phyloP scores from a whole-genome alignment of 2,113 vertebrate species.

The Oncorhynchus clarkii region DNA sequence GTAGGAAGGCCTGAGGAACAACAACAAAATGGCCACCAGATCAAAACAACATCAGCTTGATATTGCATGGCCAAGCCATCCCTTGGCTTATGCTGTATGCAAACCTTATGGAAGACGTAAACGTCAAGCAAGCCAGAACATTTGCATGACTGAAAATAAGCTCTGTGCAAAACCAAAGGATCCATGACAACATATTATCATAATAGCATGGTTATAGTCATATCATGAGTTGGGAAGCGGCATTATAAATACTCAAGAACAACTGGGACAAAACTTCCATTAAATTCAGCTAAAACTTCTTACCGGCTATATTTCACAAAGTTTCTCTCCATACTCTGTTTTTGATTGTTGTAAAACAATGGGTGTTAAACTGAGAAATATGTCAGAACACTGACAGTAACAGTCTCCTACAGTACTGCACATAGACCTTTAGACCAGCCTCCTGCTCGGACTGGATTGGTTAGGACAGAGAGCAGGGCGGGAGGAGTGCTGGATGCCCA shows the following conservation, averaged over 20 bases:
- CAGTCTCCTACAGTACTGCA: constrained; percentile 57
- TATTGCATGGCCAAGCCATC: constrained; percentile 1
- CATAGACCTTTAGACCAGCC: constrained; percentile 48
- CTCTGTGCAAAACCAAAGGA: constrained; percentile 27
- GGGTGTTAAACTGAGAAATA: constrained; percentile 63
- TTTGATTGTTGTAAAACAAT: constrained; percentile 63
- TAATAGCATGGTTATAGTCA: not conserved
- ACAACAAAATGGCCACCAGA: constrained; percentile 21
- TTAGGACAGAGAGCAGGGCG: not conserved
- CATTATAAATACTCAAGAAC: too few species aligned
- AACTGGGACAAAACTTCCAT: not conserved
- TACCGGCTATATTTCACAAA: not conserved
- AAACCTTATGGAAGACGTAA: constrained; percentile 52
- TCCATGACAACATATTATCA: not conserved
- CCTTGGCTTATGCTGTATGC: constrained; percentile 1
- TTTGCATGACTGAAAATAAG: constrained; percentile 9
- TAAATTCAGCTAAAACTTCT: not conserved
- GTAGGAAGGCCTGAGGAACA: constrained; percentile 43
- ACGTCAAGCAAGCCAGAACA: constrained; percentile 21
- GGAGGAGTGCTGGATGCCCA: not conserved
- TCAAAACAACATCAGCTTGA: constrained; percentile 10
- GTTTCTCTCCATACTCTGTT: not conserved
- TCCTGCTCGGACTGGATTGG: not conserved
- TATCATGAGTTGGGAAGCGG: not conserved
- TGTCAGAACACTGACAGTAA: constrained; percentile 77